phyloP scores from a whole-genome alignment of 1,140 invertebrate species.

The Bombyx mori region ASM3026992v2 NC_085108.1:6249001-6249500 shows the following conservation, averaged over 20 bases:
- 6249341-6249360: conserved; percentile 42
- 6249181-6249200: conserved; percentile 24
- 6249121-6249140: conserved; percentile 16
- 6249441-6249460: conserved; percentile 38
- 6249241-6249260: conserved; percentile 34
- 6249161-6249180: conserved; percentile 25
- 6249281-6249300: conserved; percentile 44
- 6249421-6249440: conserved; percentile 34
- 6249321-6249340: conserved; percentile 17
- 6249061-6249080: conserved; percentile 31
- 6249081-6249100: conserved; percentile 31
- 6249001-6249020: conserved; percentile 34
- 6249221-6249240: conserved; percentile 22
- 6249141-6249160: conserved; percentile 24
- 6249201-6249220: conserved; percentile 13
- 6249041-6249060: conserved; percentile 13
- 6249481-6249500: conserved; percentile 47
- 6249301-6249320: conserved; percentile 19
- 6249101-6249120: conserved; percentile 18
- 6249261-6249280: conserved; percentile 45
- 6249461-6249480: conserved; percentile 30
- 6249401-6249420: conserved; percentile 35
- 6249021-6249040: conserved; percentile 21
- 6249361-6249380: conserved; percentile 37
- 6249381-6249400: conserved; percentile 24